phyloP scores from a whole-genome alignment of 2,888 invertebrate species.

The Mythimna albipuncta region DNA sequence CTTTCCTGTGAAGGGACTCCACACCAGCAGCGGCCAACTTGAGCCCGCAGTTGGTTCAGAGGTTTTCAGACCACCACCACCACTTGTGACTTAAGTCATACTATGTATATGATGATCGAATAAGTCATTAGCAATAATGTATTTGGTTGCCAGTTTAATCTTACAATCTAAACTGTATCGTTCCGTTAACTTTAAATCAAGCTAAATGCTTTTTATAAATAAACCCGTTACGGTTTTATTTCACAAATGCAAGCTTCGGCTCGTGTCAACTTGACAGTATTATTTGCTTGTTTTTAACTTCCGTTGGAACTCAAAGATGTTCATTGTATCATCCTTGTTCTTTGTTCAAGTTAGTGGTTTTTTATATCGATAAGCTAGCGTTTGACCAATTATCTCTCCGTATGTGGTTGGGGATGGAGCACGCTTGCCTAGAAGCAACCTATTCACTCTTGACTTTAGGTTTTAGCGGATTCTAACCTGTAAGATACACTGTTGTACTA shows the following conservation, averaged over 20 bases:
- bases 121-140: not conserved
- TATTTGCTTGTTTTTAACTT: conserved; percentile 32
- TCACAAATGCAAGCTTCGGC: conserved; percentile 22
- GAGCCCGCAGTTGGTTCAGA: too few species aligned
- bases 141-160: conserved; percentile 1
- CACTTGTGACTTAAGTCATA: not conserved
- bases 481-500: not conserved
- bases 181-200: conserved; percentile 6
- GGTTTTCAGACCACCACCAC: not conserved
- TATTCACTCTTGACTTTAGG: too few species aligned
- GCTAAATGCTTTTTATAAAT: conserved; percentile 31
- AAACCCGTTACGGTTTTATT: conserved; percentile 13
- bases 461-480: not conserved
- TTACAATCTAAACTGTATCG: conserved; percentile 17
- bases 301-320: conserved; percentile 30
- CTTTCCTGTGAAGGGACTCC: too few species aligned
- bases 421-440: too few species aligned
- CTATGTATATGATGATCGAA: too few species aligned
- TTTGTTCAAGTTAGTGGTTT: conserved; percentile 2
- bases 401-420: too few species aligned
- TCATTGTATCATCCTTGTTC: conserved; percentile 26
- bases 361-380: too few species aligned
- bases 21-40: too few species aligned
- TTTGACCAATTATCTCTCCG: too few species aligned
- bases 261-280: conserved; percentile 29